A percentile compares a stretch with the other conserved stretches of the same genome.
phyloP scores from a whole-genome alignment of 2,797 vertebrate genomes.

The Pseudochirops corinnae region DNA sequence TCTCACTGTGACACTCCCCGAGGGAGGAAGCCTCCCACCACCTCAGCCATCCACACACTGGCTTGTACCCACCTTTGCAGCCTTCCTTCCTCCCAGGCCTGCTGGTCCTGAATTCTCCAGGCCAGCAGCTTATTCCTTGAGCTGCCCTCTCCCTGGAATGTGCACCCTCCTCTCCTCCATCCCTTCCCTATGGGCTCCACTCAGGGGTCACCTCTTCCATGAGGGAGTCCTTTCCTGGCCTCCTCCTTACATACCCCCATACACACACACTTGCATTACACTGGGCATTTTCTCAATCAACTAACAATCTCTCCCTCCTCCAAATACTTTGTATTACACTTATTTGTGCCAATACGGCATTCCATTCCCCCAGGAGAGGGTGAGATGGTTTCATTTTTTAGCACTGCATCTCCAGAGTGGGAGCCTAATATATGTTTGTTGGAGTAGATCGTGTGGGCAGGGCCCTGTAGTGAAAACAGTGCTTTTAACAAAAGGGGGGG shows the following conservation, averaged over 20 bases:
- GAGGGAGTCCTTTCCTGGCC: background rate
- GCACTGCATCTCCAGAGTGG: background rate
- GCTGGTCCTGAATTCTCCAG: background rate
- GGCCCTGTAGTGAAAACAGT: background rate
- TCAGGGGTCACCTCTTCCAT: background rate
- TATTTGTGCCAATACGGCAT: background rate
- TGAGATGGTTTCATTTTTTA: background rate
- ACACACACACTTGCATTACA: background rate
- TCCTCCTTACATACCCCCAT: background rate
- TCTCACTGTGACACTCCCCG: background rate
- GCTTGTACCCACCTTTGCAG: background rate
- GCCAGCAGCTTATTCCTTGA: background rate
- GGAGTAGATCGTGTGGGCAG: background rate
- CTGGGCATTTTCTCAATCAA: background rate
- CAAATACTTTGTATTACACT: background rate
- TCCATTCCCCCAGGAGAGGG: background rate
- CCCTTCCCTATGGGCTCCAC: background rate
- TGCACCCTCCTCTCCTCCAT: background rate
- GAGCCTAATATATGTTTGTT: background rate
- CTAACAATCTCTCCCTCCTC: background rate
- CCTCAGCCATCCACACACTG: background rate
- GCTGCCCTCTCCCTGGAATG: background rate
- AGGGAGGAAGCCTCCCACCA: background rate
- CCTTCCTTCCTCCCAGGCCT: background rate
- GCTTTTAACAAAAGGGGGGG: background rate